Conservation (phyloP, 2,888 invertebrate genomes). For the Seira sanloemensis region DNA sequence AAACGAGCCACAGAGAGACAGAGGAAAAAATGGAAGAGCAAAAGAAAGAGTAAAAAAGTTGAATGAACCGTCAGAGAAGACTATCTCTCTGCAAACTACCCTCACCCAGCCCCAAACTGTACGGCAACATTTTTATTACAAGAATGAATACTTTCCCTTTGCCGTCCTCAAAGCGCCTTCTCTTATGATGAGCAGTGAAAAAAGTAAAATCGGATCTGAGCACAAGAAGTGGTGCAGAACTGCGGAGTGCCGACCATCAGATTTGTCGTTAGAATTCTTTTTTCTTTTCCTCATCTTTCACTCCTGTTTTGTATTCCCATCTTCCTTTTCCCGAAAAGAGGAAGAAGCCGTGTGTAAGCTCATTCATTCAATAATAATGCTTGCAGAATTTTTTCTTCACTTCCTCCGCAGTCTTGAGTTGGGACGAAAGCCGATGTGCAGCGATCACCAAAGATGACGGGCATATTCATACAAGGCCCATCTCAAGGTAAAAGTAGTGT, state of each 20-base stretch:
- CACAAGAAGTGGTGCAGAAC: neutral
- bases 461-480: neutral
- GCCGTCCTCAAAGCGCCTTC: neutral
- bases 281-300: neutral
- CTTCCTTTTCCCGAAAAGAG: neutral
- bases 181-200: neutral
- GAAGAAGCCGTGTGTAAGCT: neutral
- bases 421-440: neutral
- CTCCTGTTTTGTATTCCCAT: neutral
- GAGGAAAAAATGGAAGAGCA: neutral
- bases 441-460: neutral
- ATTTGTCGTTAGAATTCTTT: neutral
- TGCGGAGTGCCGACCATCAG: neutral
- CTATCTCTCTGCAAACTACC: neutral
- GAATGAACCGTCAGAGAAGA: conserved; percentile 26
- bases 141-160: neutral
- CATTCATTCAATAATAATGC: neutral
- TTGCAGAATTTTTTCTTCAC: neutral
- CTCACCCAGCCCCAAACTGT: neutral
- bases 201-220: neutral
- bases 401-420: neutral
- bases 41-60: conserved; percentile 13
- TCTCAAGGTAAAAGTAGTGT: neutral
- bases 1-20: conserved; percentile 26
- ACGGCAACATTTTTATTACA: neutral